Evolutionary conservation across 2,797 vertebrate genomes (phyloP), one percentile per base, ranked within the genome.

Genomic region (Pseudocheirus occidentalis): DNA sequence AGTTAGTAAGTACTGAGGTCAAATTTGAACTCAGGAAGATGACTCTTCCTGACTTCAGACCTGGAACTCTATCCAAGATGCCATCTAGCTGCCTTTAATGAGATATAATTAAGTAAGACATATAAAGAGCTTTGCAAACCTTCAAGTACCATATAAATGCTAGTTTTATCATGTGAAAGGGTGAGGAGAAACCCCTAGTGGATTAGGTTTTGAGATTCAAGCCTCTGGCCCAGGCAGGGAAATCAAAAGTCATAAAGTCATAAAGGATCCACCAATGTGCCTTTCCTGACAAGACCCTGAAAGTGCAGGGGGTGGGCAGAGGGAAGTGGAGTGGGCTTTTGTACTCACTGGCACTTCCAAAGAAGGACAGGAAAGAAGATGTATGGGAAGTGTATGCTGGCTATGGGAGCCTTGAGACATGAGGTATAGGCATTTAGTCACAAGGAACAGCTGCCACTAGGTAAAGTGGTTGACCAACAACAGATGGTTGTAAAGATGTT

Each of bases 401-500:
- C 73, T 87, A 46, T 87, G 73, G 21, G 40, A 87, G 40, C 40
- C 40, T 46, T 87, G 73, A 50, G 73, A 87, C 40, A 4, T 27
- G 73, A 87, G 40, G 73, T 87, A 87, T 27, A 87, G 73, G 73
- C 21, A 87, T 87, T 87, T 87, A 87, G 73, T 87, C 73, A 87
- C 21, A 87, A 87, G 40, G 40, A 87, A 50, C 73, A 87, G 73
- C 73, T 87, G 73, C 3, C 40, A 50, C 73, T 87, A 87, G 73
- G 73, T 87, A 87, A 50, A 11, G 73, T 50, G 73, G 73, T 87
- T 50, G 73, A 87, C 73, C 73, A 87, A 87, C 73, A 87, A 87
- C 73, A 87, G 73, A 87, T 87, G 73, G 73, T 87, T 50, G 73
- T 87, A 87, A 87, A 87, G 73, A 87, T 87, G 73, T 87, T 87